Base-by-base conservation (phyloP, 2,888 invertebrate genomes). In the Andrena haemorrhoa region DNA sequence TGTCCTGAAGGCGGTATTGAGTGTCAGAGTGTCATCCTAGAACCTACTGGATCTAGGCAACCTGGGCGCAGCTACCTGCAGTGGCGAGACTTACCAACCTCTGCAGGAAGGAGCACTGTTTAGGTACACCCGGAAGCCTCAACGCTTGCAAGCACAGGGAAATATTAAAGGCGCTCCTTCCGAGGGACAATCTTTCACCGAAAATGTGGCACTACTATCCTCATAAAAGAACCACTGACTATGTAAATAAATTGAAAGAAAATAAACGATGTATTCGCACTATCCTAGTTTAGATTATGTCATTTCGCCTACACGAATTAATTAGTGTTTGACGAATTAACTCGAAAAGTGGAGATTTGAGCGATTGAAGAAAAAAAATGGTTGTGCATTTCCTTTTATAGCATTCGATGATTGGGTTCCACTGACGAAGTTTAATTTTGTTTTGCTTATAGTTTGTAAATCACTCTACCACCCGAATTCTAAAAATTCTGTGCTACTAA, bases 21-120 rank as follows among this genome's bases (percentile, higher is more conserved):
- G 72, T 79, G 68, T 80, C 80, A 23, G 79, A 23, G 79, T 63
- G 79, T 68, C 61, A 80, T 72, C 79, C 79, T 79, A 80, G 79
- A 80, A 79, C 65, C 41, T 4, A 29, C 41, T 56, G 56, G 68
- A 12, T 8, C 35, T 64, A 65, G 35, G 6, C 20, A 23, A 56
- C 23, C 33, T 20, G 8, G 29, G 16, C 29, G 31, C 47, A 47
- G 65, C 75, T 81, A 70, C 70, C 74, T 80, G 75, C 65, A 12
- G 63, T 41, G 58, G 26, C 23, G 58, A 76, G 81, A 81, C 47
- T 65, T 68, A 49, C 49, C 61, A 20, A 33, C 31, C 70, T 6
- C 49, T 16, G 29, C 26, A 1, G 31, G 47, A 51, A 31, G 60
- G 41, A 51, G 33, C 49, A 33, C 70, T 68, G 69, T 74, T 78